A percentile compares a stretch with the other conserved stretches of the same genome.
Evolutionary conservation across 2,888 invertebrate species (phyloP).

Genomic region (Nomada fabriciana): DNA sequence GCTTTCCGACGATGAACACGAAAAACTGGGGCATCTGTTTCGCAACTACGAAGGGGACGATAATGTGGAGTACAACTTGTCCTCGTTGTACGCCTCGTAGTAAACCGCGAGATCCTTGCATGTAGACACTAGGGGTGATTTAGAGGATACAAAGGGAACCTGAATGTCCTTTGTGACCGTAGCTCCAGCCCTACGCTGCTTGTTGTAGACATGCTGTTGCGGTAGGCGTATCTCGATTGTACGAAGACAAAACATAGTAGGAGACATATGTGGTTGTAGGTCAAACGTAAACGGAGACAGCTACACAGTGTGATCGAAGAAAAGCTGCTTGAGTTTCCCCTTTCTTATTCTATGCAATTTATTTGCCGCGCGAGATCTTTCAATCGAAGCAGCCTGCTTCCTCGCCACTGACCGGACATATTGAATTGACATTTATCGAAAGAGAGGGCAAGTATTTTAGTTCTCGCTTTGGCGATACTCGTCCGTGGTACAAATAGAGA

Average conservation of each 20-base stretch:
- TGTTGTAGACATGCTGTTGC: too few relatives aligned
- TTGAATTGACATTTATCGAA: slow-evolving; percentile 52
- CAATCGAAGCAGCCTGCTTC: neutral
- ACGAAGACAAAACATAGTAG: neutral
- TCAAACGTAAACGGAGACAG: neutral
- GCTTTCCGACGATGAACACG: neutral
- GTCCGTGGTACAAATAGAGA: too few relatives aligned
- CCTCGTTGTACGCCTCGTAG: too few relatives aligned
- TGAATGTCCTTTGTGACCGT: too few relatives aligned
- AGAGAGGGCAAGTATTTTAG: slow-evolving; percentile 17
- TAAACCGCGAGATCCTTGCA: too few relatives aligned
- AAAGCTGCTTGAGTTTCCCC: neutral
- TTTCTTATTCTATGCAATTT: slow-evolving; percentile 2
- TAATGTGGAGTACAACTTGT: too few relatives aligned
- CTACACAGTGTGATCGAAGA: neutral
- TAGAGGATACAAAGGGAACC: too few relatives aligned
- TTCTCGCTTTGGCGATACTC: neutral
- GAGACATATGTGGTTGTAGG: neutral
- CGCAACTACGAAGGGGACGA: too few relatives aligned
- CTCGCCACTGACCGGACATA: slow-evolving; percentile 29
- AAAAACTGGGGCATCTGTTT: too few relatives aligned
- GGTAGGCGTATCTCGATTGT: neutral
- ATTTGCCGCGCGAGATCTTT: neutral
- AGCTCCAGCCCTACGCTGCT: too few relatives aligned
- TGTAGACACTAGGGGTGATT: too few relatives aligned